Conservation (phyloP, 1,140 invertebrate genomes). For the Zophobas morio region DNA sequence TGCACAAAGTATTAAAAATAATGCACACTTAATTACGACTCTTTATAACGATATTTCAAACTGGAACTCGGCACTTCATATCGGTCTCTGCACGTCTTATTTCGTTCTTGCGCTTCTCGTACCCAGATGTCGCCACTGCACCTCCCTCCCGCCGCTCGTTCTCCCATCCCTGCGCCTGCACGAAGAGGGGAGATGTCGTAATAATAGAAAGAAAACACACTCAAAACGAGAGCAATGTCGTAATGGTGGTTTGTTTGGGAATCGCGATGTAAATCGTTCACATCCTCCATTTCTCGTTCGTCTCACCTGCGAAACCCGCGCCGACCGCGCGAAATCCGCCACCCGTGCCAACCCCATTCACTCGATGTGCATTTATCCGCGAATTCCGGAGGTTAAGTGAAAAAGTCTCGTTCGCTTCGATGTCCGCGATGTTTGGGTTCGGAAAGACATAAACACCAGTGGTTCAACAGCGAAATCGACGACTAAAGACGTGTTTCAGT, state of each 20-base stretch:
- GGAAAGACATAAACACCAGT: not conserved
- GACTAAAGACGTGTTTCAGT: conserved; percentile 4
- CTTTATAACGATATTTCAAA: not conserved
- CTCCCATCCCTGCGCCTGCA: no score
- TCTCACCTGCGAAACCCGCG: not conserved
- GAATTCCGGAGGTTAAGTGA: conserved; percentile 21
- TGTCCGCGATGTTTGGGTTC: conserved; percentile 38
- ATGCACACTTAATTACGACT: no score
- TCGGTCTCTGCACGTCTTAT: not conserved
- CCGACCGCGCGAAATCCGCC: not conserved
- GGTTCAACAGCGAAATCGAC: not conserved
- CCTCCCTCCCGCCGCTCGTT: conserved; percentile 1
- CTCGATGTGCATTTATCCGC: not conserved
- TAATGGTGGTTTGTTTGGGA: conserved; percentile 54
- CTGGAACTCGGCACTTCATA: not conserved
- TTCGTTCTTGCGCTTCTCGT: not conserved
- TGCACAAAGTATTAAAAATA: no score
- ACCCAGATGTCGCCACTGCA: not conserved
- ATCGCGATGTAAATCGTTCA: conserved; percentile 24
- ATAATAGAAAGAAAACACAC: conserved; percentile 52
- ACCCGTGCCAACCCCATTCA: not conserved
- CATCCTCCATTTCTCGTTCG: conserved; percentile 7
- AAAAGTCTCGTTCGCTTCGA: conserved; percentile 7
- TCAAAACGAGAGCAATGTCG: conserved; percentile 38
- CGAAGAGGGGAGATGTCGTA: conserved; percentile 46